Percentiles rank a stretch among this genome's conserved stretches.
These are phyloP conservation scores for Perithous albicinctus DNA, from an alignment of 2,888 invertebrate genomes.

Conservation along the genomic window DNA sequence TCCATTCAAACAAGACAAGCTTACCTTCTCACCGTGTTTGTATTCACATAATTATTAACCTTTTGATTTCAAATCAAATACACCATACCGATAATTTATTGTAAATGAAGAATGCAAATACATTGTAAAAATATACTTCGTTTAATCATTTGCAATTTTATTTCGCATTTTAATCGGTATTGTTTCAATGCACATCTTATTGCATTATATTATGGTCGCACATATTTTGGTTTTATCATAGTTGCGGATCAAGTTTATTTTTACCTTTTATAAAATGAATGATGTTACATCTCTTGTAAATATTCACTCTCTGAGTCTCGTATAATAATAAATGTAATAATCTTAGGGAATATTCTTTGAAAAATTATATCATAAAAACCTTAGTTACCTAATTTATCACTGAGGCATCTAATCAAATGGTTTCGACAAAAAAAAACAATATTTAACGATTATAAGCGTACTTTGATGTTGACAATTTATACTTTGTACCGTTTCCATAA, in stretches of 20 bases:
- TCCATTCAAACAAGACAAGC: not conserved
- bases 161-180: no score
- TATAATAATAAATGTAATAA: not conserved
- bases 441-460: not conserved
- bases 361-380: no score
- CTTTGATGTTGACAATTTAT: not conserved
- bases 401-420: not conserved
- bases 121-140: no score
- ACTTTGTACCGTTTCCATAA: not conserved
- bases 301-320: not conserved
- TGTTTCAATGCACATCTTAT: no score
- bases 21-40: not conserved
- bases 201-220: no score
- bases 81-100: no score
- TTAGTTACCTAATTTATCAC: not conserved
- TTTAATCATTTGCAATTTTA: no score
- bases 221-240: no score
- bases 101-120: no score
- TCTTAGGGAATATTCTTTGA: no score
- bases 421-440: not conserved
- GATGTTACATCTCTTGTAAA: not conserved
- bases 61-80: no score
- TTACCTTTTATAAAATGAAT: not conserved
- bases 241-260: not conserved
- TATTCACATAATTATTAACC: no score